Percentiles rank a stretch among this genome's conserved stretches.
phyloP scores from a whole-genome alignment of 2,113 vertebrate genomes.

The Notechis scutatus region DNA sequence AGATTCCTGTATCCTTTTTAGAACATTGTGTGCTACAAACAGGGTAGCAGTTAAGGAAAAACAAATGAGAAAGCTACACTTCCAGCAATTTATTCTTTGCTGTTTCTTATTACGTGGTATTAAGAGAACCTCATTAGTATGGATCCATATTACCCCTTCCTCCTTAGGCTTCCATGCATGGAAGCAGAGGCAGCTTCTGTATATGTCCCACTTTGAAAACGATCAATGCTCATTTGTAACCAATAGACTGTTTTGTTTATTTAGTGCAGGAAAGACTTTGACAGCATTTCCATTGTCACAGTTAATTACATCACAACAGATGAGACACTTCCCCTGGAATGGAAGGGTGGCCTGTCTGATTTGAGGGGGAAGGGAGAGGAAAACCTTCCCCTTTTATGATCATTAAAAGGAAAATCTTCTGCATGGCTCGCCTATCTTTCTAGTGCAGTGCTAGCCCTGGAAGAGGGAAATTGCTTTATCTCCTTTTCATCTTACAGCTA shows the following conservation, averaged over 20 bases:
- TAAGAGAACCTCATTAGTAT: background rate
- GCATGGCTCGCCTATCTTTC: background rate
- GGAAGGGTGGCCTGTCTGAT: background rate
- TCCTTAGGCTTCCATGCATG: background rate
- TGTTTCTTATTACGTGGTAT: background rate
- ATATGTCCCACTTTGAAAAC: background rate
- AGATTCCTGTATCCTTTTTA: background rate
- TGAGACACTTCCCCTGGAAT: background rate
- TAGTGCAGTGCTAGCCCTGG: background rate
- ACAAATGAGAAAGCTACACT: background rate
- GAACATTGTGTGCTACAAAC: background rate
- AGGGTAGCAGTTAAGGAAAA: background rate
- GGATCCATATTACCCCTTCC: background rate
- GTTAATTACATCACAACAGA: background rate
- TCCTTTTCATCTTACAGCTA: background rate
- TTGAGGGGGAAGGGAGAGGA: background rate
- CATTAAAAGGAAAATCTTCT: background rate
- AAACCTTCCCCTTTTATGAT: background rate
- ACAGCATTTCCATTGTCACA: background rate
- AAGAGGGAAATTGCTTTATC: background rate
- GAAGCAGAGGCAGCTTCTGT: background rate
- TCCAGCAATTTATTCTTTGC: background rate
- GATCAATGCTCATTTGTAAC: background rate
- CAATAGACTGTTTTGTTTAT: background rate
- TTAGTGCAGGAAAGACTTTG: background rate